Evolutionary conservation across 2,888 invertebrate genomes (phyloP), one percentile per base, ranked within the genome.

Genomic region (Ypsolopha scabrella): DNA sequence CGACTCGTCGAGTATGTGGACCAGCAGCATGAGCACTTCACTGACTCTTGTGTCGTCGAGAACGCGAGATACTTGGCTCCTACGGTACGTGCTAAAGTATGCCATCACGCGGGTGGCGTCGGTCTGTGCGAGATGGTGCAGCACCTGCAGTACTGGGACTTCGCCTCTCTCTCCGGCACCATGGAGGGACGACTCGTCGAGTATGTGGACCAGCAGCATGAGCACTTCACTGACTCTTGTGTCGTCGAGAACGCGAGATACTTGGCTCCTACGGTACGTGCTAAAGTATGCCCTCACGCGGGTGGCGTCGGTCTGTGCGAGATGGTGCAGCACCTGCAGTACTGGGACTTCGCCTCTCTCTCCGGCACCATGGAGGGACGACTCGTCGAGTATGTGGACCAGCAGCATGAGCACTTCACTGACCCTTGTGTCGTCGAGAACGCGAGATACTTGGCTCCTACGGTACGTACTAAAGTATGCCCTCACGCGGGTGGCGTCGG

Each of bases 271-370:
- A 87, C 80, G 80, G 94, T 93, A 79, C 54, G 52, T 54, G 10
- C 1, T 14, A 41, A 7, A 13, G 11, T 41, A 7, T 41, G 8
- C 7, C 2, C 13, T n/a, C 41, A 41, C 41, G 97, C n/a, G 97
- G 97, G 97, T n/a, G 97, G 97, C 6, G 93, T 97, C 8, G 97
- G 96, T 2, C 88, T 97, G 4, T 97, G 96, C 67, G 97, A 97
- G 85, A 93, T 96, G 91, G 95, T 97, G 1, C 96, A 96, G 63
- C 97, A 97, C 78, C 83, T 97, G 45, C 94, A 96, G 75, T 91
- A 92, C 80, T 96, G 95, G 93, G 96, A 97, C 76, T 96, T 89
- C 76, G 88, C 93, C 3, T 88, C 90, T 50, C 72, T 96, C 24
- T 92, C 93, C 8, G 92, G 89, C 8, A 90, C 91, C 7, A 90